Evolutionary conservation across 2,888 invertebrate genomes (phyloP).

Genomic region (Clivina fossor): DNA sequence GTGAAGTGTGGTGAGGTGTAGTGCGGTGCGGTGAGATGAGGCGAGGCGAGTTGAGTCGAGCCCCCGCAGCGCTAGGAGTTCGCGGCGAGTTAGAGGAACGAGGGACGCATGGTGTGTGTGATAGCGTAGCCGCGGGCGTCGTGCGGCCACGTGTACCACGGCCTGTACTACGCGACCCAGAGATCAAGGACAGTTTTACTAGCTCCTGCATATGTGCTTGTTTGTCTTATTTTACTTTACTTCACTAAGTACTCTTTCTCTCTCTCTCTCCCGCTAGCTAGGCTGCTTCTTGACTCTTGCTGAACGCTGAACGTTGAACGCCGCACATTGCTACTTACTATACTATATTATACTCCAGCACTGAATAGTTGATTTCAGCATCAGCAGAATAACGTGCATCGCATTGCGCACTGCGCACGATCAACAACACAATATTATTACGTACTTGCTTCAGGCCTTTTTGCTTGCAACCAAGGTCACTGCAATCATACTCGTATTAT

Average conservation of each 20-base stretch:
- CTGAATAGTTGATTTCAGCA: too few species aligned
- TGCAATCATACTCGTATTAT: slow-evolving; percentile 47
- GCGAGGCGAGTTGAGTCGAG: too few species aligned
- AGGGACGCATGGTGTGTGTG: background rate
- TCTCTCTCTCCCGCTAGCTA: slow-evolving; percentile 1
- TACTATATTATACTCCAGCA: too few species aligned
- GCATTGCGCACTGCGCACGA: slow-evolving; percentile 48
- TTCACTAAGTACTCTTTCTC: slow-evolving; percentile 32
- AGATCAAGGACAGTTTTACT: slow-evolving; percentile 57
- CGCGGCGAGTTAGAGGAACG: background rate
- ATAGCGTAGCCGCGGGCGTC: slow-evolving; percentile 7
- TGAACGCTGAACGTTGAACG: too few species aligned
- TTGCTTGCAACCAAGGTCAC: slow-evolving; percentile 50
- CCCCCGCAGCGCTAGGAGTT: too few species aligned
- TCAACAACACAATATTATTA: slow-evolving; percentile 21
- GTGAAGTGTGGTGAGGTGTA: background rate
- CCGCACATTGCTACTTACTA: too few species aligned
- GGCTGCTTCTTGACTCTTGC: slow-evolving; percentile 16
- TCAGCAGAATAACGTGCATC: too few species aligned
- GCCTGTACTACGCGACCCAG: slow-evolving; percentile 54
- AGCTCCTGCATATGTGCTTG: slow-evolving; percentile 53
- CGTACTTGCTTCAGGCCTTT: slow-evolving; percentile 42
- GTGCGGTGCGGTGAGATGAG: background rate
- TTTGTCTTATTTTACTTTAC: slow-evolving; percentile 47
- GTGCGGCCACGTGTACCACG: slow-evolving; percentile 7